Evolutionary conservation across 2,888 invertebrate species (phyloP), one percentile per base, ranked within the genome.

Genomic region (Phasia obesa): DNA sequence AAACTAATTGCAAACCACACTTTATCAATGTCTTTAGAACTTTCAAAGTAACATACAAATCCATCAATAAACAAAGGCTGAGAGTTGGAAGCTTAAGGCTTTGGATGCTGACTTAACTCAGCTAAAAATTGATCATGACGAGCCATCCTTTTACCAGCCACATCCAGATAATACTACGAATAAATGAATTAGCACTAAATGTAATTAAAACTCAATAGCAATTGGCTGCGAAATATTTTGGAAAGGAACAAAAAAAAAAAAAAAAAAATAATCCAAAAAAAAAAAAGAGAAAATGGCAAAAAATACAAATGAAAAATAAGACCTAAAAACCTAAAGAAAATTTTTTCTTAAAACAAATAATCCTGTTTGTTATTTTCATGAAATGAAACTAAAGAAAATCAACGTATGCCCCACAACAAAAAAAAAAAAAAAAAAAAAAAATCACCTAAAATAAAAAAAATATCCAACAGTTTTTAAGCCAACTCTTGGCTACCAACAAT

Each of bases 21-120:
- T 69, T 81, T 81, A 83, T 83, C 85, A 80, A 81, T 80, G 75
- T 85, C 79, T 60, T 74, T 83, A 27, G 74, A 11, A 57, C 67
- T 80, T 84, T 84, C 62, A 62, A 83, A 86, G 19, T 25, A 23
- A 53, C 11, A 25, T 13, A 23, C 17, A 44, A 70, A 70, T 70
- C 70, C 19, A 64, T 71, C 70, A 78, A 70, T 78, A 64, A 19
- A 27, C 4, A 2, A 17, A 23, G 7, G 35, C 35, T 35, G 35
- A 35, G 1, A 35, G 35, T 35, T 0, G 3, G 11, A 35, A 11
- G 35, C 11, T 35, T 35, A 31, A 6, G 4, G 2, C 4, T 31
- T 31, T 11, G 11, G 11, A 11, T 11, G 9, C 7, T 35, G 11
- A 35, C 11, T 13, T 53, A 60, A 23, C 17, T 59, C 9, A 17